Conservation (phyloP, 2,888 invertebrate genomes). For the Dasypolia templi region DNA sequence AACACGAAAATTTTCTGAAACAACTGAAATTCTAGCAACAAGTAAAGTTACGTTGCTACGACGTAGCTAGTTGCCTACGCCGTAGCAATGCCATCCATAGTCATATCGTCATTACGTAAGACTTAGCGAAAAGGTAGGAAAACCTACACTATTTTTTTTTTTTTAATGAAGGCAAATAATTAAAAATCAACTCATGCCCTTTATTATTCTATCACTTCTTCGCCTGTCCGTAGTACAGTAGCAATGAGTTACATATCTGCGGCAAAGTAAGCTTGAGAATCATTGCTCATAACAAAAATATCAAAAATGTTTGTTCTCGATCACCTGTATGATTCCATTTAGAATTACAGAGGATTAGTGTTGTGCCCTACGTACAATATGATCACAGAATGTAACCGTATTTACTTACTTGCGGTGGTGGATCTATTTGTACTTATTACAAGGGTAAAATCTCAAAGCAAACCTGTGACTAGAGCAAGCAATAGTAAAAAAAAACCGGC, state of each 20-base stretch:
- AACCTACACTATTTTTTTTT: not conserved
- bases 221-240: conserved; percentile 6
- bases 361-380: conserved; percentile 69
- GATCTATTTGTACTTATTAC: not conserved
- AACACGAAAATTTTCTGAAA: conserved; percentile 22
- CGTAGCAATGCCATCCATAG: not conserved
- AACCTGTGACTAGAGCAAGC: not conserved
- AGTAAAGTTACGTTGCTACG: too few relatives aligned
- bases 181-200: conserved; percentile 2
- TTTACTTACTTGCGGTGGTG: conserved; percentile 52
- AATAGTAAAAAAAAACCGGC: not conserved
- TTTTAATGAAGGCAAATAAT: too few relatives aligned
- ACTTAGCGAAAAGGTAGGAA: not conserved
- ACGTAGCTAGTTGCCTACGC: not conserved
- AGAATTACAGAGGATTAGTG: conserved; percentile 83
- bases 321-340: conserved; percentile 88
- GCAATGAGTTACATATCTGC: conserved; percentile 36
- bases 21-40: conserved; percentile 6
- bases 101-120: not conserved
- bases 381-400: conserved; percentile 58
- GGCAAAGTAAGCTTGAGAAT: conserved; percentile 68
- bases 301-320: conserved; percentile 81
- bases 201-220: not conserved
- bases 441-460: conserved; percentile 1
- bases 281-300: conserved; percentile 64